Percentiles rank a stretch among this genome's conserved stretches.
Conservation (phyloP, 2,888 invertebrate species). For the Campoplex nolae region DNA sequence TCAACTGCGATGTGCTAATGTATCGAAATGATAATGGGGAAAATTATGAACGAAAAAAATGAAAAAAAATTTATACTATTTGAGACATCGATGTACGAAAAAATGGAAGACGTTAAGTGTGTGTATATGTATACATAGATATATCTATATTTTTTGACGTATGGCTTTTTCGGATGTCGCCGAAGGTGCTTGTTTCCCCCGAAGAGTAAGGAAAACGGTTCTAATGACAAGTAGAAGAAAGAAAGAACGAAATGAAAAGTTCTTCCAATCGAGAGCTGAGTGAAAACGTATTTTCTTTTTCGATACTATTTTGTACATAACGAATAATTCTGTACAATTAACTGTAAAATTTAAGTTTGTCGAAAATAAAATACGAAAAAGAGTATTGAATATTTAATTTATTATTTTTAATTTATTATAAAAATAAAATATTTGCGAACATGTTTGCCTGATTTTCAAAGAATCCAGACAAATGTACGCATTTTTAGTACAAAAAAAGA, state of each 20-base stretch:
- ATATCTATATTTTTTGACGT: conserved; percentile 64
- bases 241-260: conserved; percentile 13
- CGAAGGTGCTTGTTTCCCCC: conserved; percentile 62
- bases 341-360: conserved; percentile 40
- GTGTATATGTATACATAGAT: conserved; percentile 45
- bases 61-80: conserved; percentile 56
- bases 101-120: conserved; percentile 33
- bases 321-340: conserved; percentile 35
- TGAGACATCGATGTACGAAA: conserved; percentile 58
- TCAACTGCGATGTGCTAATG: conserved; percentile 12
- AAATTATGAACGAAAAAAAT: conserved; percentile 24
- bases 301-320: conserved; percentile 55
- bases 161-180: conserved; percentile 62
- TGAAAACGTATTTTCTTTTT: conserved; percentile 14
- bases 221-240: conserved; percentile 19
- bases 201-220: conserved; percentile 29
- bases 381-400: conserved; percentile 60
- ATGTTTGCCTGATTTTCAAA: neutral
- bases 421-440: neutral
- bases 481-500: conserved; percentile 43
- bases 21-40: conserved; percentile 30
- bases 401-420: conserved; percentile 59
- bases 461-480: neutral
- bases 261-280: conserved; percentile 13
- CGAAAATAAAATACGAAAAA: conserved; percentile 60